Evolutionary conservation across 2,113 vertebrate species (phyloP), one percentile per base, ranked within the genome.

Genomic region (Ailuropoda melanoleuca): DNA sequence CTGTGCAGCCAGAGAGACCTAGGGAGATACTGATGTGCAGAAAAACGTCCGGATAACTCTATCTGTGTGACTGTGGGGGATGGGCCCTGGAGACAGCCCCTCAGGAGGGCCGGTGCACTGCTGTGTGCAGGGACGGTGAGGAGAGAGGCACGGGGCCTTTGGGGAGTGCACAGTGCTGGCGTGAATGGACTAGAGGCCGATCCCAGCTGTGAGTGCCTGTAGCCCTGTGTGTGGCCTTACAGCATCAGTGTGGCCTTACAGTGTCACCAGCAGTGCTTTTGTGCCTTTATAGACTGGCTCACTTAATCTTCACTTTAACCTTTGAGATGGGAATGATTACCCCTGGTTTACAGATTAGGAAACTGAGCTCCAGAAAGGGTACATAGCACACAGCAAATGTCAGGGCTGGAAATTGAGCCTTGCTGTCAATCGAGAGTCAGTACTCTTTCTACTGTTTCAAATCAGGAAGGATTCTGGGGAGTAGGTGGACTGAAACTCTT

Each of bases 131-230:
- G 24, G 43, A 62, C 29, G 9, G 13, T 4, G 12, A 60, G 26
- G 6, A 17, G 82, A 12, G 34, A 53, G 66, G 56, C 48, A 37
- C 10, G 13, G 60, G 31, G 8, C 34, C 17, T 29, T 1, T 24
- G 19, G 8, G 29, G 34, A 39, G 29, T 26, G 50, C 0, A 8
- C 0, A 2, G 0, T 3, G 64, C 53, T 8, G 11, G 24, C 19
- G 1, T 3, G 78, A 4, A 26, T 1, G 3, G 50, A 0, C 37
- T 5, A 11, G 62, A 39, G 50, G 11, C 19, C 1, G 83, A 60
- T 46, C 58, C 12, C 11, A 26, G 26, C 56, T 15, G 37, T 17
- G 8, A 62, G 72, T 23, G 3, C 50, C 39, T 31, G 70, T 6
- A 31, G 37, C 46, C 24, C 14, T 1, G 1, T 60, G 18, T 8